These are phyloP conservation scores for Catharus fuscescens DNA, from an alignment of 2,113 vertebrate species.

Conservation along the genomic window DNA sequence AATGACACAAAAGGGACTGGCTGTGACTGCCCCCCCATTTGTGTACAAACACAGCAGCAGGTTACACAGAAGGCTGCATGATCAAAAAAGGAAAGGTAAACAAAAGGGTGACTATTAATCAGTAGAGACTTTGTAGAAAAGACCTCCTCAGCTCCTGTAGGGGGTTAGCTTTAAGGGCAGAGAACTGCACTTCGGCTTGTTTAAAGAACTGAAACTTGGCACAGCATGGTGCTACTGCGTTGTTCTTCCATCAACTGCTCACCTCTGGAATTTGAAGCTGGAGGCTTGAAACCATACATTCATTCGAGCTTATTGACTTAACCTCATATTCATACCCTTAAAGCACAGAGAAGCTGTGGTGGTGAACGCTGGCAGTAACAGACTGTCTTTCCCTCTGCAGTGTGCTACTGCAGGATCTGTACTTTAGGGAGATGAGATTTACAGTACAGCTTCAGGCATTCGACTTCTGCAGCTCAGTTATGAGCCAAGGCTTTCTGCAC, in stretches of 20 bases:
- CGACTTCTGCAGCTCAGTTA: background rate
- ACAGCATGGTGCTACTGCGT: rapidly evolving
- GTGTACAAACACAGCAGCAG: background rate
- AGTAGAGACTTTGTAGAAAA: background rate
- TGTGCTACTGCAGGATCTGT: background rate
- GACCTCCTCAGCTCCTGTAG: background rate
- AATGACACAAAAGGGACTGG: background rate
- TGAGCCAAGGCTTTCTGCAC: background rate
- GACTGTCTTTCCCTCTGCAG: background rate
- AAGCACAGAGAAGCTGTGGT: background rate
- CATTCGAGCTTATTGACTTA: background rate
- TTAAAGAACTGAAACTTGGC: background rate
- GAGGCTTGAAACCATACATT: background rate
- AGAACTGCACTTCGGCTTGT: background rate
- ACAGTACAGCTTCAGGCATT: background rate
- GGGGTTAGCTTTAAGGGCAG: background rate
- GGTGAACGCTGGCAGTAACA: background rate
- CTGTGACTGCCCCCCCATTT: background rate
- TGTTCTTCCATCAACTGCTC: background rate
- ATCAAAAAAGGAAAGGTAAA: background rate
- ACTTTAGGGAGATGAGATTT: background rate
- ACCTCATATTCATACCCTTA: background rate
- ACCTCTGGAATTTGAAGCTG: background rate
- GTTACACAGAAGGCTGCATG: background rate
- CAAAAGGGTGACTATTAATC: background rate